These are phyloP conservation scores for Ictalurus furcatus DNA, from an alignment of 2,113 vertebrate genomes.

Conservation along the genomic window DNA sequence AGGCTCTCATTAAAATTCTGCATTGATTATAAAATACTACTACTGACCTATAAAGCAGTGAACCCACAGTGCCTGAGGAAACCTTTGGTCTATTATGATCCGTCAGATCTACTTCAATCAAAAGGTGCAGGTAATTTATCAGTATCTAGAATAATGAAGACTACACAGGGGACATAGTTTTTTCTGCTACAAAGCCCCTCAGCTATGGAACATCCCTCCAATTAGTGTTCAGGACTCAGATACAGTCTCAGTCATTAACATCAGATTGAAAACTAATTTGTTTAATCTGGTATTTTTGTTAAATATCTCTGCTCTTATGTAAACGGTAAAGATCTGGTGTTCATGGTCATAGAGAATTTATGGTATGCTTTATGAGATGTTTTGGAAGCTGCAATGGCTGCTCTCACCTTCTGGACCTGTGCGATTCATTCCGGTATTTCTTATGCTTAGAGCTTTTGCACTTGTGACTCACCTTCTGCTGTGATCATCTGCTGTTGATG, in stretches of 20 bases:
- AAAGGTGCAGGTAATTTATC: not conserved
- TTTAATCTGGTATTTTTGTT: not conserved
- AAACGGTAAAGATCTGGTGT: not conserved
- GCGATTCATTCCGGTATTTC: not conserved
- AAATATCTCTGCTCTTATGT: not conserved
- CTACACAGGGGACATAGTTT: not conserved
- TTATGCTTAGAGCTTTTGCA: not conserved
- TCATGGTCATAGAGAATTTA: not conserved
- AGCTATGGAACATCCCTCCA: not conserved
- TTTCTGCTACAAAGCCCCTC: not conserved
- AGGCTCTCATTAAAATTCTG: not conserved
- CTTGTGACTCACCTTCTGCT: constrained; percentile 14
- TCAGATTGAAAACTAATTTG: not conserved
- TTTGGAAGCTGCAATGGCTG: not conserved
- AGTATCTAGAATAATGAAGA: not conserved
- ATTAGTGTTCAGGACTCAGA: not conserved
- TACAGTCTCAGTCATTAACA: not conserved
- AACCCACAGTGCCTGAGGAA: not conserved
- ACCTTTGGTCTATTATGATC: not conserved
- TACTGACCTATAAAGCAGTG: not conserved
- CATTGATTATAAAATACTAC: not conserved
- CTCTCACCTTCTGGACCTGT: not conserved
- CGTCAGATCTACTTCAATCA: not conserved
- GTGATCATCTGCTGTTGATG: not conserved
- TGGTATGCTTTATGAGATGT: not conserved